Base-by-base conservation (phyloP, 2,797 vertebrate genomes). In the Microctenopoma stevenorrisi region DNA sequence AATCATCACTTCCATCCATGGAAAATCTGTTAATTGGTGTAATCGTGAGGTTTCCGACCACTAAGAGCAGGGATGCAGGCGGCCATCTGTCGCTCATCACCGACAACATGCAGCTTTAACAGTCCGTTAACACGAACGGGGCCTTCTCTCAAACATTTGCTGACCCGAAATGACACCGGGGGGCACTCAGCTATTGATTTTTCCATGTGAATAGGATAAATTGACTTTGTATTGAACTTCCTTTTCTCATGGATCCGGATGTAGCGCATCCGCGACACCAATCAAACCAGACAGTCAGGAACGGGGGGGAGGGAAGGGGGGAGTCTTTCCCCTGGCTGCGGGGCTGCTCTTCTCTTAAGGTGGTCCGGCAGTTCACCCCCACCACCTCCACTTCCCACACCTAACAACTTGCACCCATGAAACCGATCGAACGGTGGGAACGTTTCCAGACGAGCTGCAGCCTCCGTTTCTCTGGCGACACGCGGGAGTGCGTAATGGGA, bases 141-240 rank as follows among this genome's bases (percentile, higher is more conserved):
- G 35, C n/a, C 46, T 60, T 57, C 7, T 70, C 28, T 63, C 1
- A 57, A 46, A 58, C 79, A 58, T 67, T 22, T 62, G 62, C 72
- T 87, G 86, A 88, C 81, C 89, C 80, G 51, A 70, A 64, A 60
- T 79, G 77, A 40, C 78, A 43, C 75, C 26, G 70, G 68, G 82
- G 87, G 89, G 90, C 90, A 85, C 66, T 75, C 86, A 71, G 63
- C 89, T 78, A 90, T 86, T 84, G 85, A 92, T 89, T 89, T 92
- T 92, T 93, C 91, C 93, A 93, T 93, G 70, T 93, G 89, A 95
- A 94, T 90, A 15, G 89, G 88, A 93, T 90, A 91, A 87, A 94
- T 92, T 91, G 91, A 93, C 93, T 92, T 92, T 90, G 93, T 86
- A 91, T 84, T 90, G 93, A 93, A 94, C 92, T 92, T 94, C 83